Percentiles rank a stretch among this genome's conserved stretches.
Evolutionary conservation across 2,888 invertebrate species (phyloP).

Genomic region (Athalia rosae): DNA sequence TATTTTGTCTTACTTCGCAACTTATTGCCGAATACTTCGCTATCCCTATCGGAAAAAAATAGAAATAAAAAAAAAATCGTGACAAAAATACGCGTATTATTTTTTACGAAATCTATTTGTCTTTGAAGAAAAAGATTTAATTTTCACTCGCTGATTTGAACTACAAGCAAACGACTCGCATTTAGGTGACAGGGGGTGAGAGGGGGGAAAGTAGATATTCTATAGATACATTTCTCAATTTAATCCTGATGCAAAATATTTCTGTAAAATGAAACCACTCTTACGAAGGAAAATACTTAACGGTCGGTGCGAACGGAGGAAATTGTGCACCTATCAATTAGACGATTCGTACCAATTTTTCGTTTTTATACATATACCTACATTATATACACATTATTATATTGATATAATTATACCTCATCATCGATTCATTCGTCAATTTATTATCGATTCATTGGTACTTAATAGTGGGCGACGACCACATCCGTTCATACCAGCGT

Average conservation of each 20-base stretch:
- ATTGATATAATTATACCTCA: slow-evolving; percentile 1
- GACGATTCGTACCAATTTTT: slow-evolving; percentile 2
- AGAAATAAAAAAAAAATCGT: background rate
- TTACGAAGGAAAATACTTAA: slow-evolving; percentile 16
- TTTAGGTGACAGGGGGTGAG: background rate
- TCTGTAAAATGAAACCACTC: slow-evolving; percentile 3
- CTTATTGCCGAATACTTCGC: slow-evolving; percentile 11
- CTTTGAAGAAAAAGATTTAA: background rate
- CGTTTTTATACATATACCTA: slow-evolving; percentile 11
- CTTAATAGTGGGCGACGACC: background rate
- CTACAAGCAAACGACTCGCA: slow-evolving; percentile 3
- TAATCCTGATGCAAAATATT: slow-evolving; percentile 7
- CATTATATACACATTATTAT: slow-evolving; percentile 5
- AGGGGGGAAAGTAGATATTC: background rate
- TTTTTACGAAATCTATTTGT: slow-evolving; percentile 4
- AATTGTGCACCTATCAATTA: slow-evolving; percentile 1
- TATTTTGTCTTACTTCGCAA: slow-evolving; percentile 23
- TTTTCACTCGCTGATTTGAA: background rate
- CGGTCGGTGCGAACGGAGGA: slow-evolving; percentile 2
- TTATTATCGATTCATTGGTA: background rate
- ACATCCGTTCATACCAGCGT: background rate
- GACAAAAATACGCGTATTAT: background rate
- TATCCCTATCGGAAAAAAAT: background rate
- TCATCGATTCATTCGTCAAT: background rate
- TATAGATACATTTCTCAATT: background rate